A percentile compares a stretch with the other conserved stretches of the same genome.
Conservation (phyloP, 2,797 vertebrate genomes). For the Thunnus albacares region DNA sequence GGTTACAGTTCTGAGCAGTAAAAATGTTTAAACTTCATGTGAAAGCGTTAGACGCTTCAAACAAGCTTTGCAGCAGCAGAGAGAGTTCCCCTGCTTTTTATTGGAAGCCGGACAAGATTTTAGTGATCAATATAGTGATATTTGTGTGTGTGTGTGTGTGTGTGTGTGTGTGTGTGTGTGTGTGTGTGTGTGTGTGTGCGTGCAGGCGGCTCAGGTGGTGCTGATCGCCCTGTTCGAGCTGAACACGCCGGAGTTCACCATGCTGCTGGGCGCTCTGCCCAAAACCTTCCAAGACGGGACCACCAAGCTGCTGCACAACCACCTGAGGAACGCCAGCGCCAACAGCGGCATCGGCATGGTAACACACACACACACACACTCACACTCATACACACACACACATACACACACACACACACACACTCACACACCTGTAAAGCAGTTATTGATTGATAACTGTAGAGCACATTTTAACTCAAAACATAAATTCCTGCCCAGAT, state of each 20-base stretch:
- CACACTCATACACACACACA: conserved; percentile 61
- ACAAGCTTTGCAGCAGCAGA: too few relatives aligned
- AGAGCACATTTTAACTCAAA: too few relatives aligned
- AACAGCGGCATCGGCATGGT: conserved; percentile 79
- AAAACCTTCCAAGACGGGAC: conserved; percentile 99
- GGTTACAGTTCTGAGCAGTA: too few relatives aligned
- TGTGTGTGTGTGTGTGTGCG: conserved; percentile 13
- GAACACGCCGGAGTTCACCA: conserved; percentile 97
- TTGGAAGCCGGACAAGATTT: neutral
- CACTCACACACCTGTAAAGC: neutral
- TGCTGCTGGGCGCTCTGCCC: conserved; percentile 96
- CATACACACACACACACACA: neutral
- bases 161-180: conserved; percentile 1
- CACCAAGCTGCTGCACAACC: conserved; percentile 96
- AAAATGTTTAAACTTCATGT: too few relatives aligned
- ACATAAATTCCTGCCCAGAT: too few relatives aligned
- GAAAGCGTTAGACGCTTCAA: too few relatives aligned
- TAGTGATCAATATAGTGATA: neutral
- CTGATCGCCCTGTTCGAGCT: conserved; percentile 96
- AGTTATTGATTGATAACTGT: too few relatives aligned
- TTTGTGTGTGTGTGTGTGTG: conserved; percentile 10
- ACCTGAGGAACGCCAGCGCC: conserved; percentile 94
- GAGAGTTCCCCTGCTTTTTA: too few relatives aligned
- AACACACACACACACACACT: conserved; percentile 9
- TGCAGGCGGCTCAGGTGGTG: conserved; percentile 94